These are phyloP conservation scores for Perognathus longimembris DNA, from an alignment of 2,113 vertebrate species.

Conservation along the genomic window DNA sequence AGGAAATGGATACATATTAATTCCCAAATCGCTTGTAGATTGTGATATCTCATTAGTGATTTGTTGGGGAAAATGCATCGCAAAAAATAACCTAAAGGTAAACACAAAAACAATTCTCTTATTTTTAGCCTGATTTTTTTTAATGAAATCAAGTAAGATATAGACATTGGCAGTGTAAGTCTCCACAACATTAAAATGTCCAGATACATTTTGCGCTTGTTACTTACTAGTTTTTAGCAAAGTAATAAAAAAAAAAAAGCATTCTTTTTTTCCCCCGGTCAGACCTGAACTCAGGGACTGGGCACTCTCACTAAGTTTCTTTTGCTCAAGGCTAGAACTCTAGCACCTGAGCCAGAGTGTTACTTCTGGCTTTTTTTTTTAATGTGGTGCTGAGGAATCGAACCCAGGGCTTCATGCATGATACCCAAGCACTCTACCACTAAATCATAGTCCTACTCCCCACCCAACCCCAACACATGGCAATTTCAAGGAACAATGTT, in stretches of 20 bases:
- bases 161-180: neutral
- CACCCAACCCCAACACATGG: too few relatives aligned
- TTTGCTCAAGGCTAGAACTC: too few relatives aligned
- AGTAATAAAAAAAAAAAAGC: neutral
- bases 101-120: neutral
- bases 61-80: neutral
- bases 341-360: too few relatives aligned
- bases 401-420: too few relatives aligned
- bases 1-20: neutral
- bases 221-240: neutral
- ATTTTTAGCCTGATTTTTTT: neutral
- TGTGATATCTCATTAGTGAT: neutral
- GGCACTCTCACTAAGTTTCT: too few relatives aligned
- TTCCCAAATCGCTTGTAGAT: slow-evolving; percentile 13
- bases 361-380: too few relatives aligned
- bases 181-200: neutral
- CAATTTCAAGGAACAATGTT: neutral
- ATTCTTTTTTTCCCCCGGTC: too few relatives aligned
- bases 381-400: too few relatives aligned
- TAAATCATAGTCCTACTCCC: too few relatives aligned
- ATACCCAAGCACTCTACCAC: too few relatives aligned
- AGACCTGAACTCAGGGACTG: too few relatives aligned
- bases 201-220: neutral
- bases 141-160: neutral
- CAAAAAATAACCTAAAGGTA: slow-evolving; percentile 1